Conservation (phyloP, 92 coral and sea anemone genomes). For the Chrysogorgia sp. region DNA sequence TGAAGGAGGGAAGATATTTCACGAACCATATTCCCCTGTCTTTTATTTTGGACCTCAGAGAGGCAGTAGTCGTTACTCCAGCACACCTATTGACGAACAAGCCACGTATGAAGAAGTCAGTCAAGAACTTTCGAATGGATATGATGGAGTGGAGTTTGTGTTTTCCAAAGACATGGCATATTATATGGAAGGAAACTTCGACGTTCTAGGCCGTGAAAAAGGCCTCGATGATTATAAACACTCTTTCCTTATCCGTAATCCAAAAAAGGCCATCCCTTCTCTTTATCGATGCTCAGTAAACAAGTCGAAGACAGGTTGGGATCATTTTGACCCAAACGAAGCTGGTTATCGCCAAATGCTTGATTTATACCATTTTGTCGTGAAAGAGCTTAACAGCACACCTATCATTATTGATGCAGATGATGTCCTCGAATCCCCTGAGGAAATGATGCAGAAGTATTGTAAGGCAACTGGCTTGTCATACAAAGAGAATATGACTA, state of each 20-base stretch:
- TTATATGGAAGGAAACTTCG: constrained; percentile 73
- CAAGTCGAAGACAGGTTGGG: constrained; percentile 97
- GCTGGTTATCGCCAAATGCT: constrained; percentile 89
- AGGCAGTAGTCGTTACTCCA: constrained; percentile 71
- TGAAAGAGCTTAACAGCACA: constrained; percentile 58
- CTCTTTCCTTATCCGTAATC: constrained; percentile 84
- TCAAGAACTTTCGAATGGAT: constrained; percentile 72
- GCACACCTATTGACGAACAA: constrained; percentile 67
- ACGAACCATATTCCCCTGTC: constrained; percentile 84
- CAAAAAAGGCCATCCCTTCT: constrained; percentile 77
- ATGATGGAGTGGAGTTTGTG: constrained; percentile 77
- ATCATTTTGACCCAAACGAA: constrained; percentile 81
- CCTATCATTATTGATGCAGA: constrained; percentile 96
- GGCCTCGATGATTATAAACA: constrained; percentile 80
- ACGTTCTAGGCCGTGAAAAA: constrained; percentile 73
- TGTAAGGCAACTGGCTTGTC: constrained; percentile 82
- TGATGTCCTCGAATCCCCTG: constrained; percentile 81
- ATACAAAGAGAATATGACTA: constrained; percentile 83
- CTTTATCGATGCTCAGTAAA: constrained; percentile 81
- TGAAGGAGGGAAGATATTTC: constrained; percentile 76
- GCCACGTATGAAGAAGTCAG: constrained; percentile 71
- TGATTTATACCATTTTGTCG: constrained; percentile 77
- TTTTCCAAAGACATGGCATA: constrained; percentile 98
- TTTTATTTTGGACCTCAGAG: constrained; percentile 90
- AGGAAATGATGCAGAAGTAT: constrained; percentile 77